These are phyloP conservation scores for Tridacna crocea DNA, from an alignment of 2,888 invertebrate genomes.

Conservation along the genomic window DNA sequence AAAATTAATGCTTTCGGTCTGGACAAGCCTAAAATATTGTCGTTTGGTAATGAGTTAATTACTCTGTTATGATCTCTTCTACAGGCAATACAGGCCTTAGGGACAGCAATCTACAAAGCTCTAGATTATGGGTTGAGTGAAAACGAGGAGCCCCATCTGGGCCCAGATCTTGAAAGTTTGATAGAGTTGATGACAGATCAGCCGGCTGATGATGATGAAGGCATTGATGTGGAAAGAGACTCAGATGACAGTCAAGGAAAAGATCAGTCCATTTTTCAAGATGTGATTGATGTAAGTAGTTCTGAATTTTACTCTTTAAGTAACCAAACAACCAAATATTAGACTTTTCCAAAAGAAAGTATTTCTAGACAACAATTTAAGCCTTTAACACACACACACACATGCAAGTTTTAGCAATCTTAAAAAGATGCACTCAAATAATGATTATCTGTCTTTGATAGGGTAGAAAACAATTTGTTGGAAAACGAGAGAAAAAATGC, in stretches of 20 bases:
- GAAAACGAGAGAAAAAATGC: constrained; percentile 14
- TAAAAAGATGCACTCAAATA: too few relatives aligned
- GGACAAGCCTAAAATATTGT: too few relatives aligned
- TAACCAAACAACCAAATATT: too few relatives aligned
- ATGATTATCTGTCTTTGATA: too few relatives aligned
- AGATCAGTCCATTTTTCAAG: constrained; percentile 85
- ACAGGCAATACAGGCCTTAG: constrained; percentile 92
- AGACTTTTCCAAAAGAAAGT: too few relatives aligned
- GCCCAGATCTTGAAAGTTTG: constrained; percentile 92
- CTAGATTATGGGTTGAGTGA: constrained; percentile 94
- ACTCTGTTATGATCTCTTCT: not conserved
- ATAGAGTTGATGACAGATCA: constrained; percentile 93
- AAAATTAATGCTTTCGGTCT: too few relatives aligned
- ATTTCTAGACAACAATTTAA: not conserved
- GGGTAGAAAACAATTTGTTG: not conserved
- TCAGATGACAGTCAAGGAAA: constrained; percentile 70
- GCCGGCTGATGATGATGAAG: constrained; percentile 85
- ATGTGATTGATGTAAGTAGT: constrained; percentile 87
- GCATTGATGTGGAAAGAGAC: constrained; percentile 86
- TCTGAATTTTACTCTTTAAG: too few relatives aligned
- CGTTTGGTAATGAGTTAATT: too few relatives aligned
- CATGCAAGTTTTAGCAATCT: not conserved
- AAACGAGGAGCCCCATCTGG: constrained; percentile 94
- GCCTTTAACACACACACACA: not conserved
- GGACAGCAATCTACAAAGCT: constrained; percentile 93